A percentile compares a stretch with the other conserved stretches of the same genome.
phyloP scores from a whole-genome alignment of 2,797 vertebrate genomes.

The Lates japonicus region DNA sequence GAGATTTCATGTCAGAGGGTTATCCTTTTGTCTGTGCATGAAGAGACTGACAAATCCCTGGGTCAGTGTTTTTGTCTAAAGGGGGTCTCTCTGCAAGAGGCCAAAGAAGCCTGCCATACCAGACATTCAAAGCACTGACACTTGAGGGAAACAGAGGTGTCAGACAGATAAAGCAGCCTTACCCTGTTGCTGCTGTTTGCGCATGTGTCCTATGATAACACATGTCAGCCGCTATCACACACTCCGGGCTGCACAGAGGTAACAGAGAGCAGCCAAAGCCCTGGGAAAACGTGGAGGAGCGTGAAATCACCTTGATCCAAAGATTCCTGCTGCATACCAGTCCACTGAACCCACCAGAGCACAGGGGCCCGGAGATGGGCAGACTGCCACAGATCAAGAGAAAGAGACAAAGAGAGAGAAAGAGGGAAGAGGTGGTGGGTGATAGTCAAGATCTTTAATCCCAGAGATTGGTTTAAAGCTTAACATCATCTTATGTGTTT shows the following conservation, averaged over 20 bases:
- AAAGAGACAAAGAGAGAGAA: conserved; percentile 63
- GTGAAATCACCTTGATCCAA: conserved; percentile 90
- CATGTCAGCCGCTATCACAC: conserved; percentile 83
- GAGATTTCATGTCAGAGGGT: conserved; percentile 68
- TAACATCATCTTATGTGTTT: conserved; percentile 73
- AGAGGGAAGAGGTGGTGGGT: conserved; percentile 59
- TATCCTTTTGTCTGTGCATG: conserved; percentile 52
- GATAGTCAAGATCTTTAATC: conserved; percentile 75
- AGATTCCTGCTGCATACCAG: conserved; percentile 88
- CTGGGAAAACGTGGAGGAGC: conserved; percentile 88
- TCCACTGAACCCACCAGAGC: conserved; percentile 82
- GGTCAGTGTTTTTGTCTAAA: conserved; percentile 53
- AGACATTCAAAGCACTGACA: conserved; percentile 65
- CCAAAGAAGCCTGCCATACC: conserved; percentile 66
- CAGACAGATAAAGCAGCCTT: conserved; percentile 76
- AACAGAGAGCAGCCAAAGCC: conserved; percentile 79
- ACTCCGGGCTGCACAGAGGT: conserved; percentile 81
- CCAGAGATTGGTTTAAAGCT: conserved; percentile 69
- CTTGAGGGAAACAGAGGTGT: conserved; percentile 81
- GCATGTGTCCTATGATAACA: conserved; percentile 85
- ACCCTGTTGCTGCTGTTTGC: conserved; percentile 70
- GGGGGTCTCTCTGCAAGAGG: conserved; percentile 47
- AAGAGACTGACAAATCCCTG: conserved; percentile 54
- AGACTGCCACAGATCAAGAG: conserved; percentile 77
- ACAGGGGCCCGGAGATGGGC: conserved; percentile 80